Evolutionary conservation across 2,797 vertebrate species (phyloP).

Genomic region (Smutsia gigantea): DNA sequence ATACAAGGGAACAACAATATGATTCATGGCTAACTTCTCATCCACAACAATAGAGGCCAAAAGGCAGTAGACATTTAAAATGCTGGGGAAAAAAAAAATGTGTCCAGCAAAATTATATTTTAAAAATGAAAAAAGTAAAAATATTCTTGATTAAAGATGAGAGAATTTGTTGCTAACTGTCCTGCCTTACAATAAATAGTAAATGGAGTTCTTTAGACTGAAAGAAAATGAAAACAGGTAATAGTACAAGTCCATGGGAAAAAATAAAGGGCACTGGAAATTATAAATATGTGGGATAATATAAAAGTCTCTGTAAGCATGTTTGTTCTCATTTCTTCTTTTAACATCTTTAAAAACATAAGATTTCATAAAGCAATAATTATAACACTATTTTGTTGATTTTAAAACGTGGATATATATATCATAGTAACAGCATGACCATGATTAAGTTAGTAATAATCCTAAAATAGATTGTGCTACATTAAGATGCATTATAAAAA

Average conservation of each 20-base stretch:
- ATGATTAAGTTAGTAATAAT: not conserved
- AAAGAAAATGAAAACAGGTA: not conserved
- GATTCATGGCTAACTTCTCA: not conserved
- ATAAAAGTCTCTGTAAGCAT: not conserved
- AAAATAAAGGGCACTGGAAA: not conserved
- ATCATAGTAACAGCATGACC: not conserved
- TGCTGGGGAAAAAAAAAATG: not conserved
- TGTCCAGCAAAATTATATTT: not conserved
- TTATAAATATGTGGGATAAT: not conserved
- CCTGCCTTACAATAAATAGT: not conserved
- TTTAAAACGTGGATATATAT: not conserved
- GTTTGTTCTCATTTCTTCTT: not conserved
- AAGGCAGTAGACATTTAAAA: not conserved
- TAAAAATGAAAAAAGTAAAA: slow-evolving; percentile 19
- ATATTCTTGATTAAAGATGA: not conserved
- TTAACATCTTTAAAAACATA: not conserved
- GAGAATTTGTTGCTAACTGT: not conserved
- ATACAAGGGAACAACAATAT: not conserved
- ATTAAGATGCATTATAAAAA: slow-evolving; percentile 9
- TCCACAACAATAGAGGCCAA: not conserved
- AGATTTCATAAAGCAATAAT: not conserved
- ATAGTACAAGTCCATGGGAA: not conserved
- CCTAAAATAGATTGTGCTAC: not conserved
- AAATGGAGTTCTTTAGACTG: not conserved
- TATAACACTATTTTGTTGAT: not conserved